Conservation (phyloP, 23 tunicate species). For the Trididemnum nubilum region DNA sequence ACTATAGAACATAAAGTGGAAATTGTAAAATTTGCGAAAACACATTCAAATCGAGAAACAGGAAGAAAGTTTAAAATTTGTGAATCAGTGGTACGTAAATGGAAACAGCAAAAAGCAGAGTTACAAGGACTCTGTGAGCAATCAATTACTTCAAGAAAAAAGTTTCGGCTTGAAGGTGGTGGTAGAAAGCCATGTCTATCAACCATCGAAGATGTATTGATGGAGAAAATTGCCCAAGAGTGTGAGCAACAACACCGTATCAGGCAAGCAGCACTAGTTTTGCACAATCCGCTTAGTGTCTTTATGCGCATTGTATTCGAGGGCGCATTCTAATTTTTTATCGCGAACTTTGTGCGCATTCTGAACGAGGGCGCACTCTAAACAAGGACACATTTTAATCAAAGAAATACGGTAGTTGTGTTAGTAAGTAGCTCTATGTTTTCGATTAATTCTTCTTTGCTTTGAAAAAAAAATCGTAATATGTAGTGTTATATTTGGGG, state of each 20-base stretch:
- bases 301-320: slow-evolving; percentile 10
- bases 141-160: slow-evolving; percentile 23
- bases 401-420: too few species aligned
- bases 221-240: slow-evolving; percentile 17
- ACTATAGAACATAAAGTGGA: slow-evolving; percentile 18
- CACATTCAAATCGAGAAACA: slow-evolving; percentile 15
- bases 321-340: neutral
- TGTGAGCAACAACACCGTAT: slow-evolving; percentile 18
- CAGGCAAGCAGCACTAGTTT: slow-evolving; percentile 24
- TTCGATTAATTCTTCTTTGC: too few species aligned
- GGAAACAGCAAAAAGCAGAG: slow-evolving; percentile 28
- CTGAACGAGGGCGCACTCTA: too few species aligned
- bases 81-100: slow-evolving; percentile 25
- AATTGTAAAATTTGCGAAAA: slow-evolving; percentile 11
- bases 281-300: slow-evolving; percentile 9
- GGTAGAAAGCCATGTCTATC: slow-evolving; percentile 28
- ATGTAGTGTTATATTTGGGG: too few species aligned
- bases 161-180: slow-evolving; percentile 14
- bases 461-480: too few species aligned
- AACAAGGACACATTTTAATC: too few species aligned
- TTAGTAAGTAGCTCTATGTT: too few species aligned
- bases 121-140: slow-evolving; percentile 23
- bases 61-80: slow-evolving; percentile 1
- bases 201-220: slow-evolving; percentile 24
- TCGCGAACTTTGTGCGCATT: too few species aligned